These are phyloP conservation scores for Borostomias antarcticus DNA, from an alignment of 2,797 vertebrate genomes.

Conservation along the genomic window DNA sequence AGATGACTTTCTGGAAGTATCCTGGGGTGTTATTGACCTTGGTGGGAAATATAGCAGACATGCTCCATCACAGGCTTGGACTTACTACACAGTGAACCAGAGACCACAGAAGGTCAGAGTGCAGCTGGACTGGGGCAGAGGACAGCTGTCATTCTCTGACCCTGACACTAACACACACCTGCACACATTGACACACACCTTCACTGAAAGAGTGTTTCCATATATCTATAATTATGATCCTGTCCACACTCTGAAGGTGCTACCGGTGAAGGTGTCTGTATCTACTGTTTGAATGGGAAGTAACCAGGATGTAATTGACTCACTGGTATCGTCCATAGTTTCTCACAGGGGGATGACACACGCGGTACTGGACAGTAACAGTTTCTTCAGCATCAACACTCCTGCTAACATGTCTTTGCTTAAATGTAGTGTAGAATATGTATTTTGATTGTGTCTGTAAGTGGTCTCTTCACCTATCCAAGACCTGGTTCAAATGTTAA, in stretches of 20 bases:
- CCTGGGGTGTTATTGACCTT: constrained; percentile 56
- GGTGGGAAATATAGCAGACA: constrained; percentile 41
- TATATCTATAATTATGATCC: constrained; percentile 50
- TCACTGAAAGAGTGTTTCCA: constrained; percentile 53
- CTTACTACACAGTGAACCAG: constrained; percentile 47
- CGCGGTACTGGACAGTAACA: too few species aligned
- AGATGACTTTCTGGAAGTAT: constrained; percentile 48
- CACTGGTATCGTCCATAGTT: too few species aligned
- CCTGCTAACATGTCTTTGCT: too few species aligned
- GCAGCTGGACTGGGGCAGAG: constrained; percentile 27
- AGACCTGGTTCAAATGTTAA: too few species aligned
- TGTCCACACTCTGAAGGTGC: constrained; percentile 1
- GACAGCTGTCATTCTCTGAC: constrained; percentile 55
- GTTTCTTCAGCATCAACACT: too few species aligned
- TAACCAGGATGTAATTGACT: too few species aligned
- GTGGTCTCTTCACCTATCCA: too few species aligned
- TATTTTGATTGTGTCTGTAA: too few species aligned
- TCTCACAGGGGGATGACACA: too few species aligned
- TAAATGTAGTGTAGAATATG: too few species aligned
- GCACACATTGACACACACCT: constrained; percentile 51
- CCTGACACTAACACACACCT: constrained; percentile 25
- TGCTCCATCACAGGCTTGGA: constrained; percentile 38
- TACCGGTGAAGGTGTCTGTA: constrained; percentile 11
- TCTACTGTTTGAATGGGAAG: too few species aligned
- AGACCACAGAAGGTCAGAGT: background rate